Evolutionary conservation across 64 coral and sea anemone species (phyloP).

Genomic region (Orbicella faveolata): DNA sequence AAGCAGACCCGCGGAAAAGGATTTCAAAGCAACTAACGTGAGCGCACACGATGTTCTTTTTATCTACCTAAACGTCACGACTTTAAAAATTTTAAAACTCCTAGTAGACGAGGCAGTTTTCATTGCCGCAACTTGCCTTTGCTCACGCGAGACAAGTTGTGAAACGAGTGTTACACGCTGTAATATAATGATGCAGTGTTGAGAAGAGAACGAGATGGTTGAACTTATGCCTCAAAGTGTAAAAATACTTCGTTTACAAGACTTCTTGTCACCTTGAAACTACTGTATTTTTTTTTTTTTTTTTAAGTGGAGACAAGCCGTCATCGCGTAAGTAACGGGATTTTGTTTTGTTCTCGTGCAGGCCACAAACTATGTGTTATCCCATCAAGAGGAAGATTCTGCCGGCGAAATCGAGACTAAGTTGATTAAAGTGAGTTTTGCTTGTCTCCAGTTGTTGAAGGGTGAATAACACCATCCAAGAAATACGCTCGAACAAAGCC

Average conservation of each 20-base stretch:
- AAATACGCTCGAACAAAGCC: too few species aligned
- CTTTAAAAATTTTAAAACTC: not conserved
- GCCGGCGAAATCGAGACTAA: conserved; percentile 93
- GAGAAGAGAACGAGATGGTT: too few species aligned
- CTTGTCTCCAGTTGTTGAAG: too few species aligned
- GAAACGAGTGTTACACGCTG: too few species aligned
- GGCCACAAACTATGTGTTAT: conserved; percentile 90
- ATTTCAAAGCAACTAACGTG: conserved; percentile 87
- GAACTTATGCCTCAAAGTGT: too few species aligned
- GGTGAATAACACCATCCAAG: too few species aligned
- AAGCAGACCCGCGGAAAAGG: conserved; percentile 66
- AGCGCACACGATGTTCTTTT: not conserved
- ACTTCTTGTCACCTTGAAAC: too few species aligned
- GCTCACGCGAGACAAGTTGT: too few species aligned
- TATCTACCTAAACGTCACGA: not conserved
- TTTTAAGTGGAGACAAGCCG: not conserved
- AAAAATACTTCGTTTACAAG: too few species aligned
- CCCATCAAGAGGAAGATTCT: conserved; percentile 96
- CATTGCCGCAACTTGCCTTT: not conserved
- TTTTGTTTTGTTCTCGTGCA: conserved; percentile 33
- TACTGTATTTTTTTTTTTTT: not conserved
- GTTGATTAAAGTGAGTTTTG: conserved; percentile 81
- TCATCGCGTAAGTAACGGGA: not conserved
- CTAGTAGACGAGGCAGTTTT: not conserved
- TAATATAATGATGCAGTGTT: too few species aligned